These are phyloP conservation scores for Drosophila dunni DNA, from an alignment of 1,140 invertebrate genomes.

Conservation along the genomic window DNA sequence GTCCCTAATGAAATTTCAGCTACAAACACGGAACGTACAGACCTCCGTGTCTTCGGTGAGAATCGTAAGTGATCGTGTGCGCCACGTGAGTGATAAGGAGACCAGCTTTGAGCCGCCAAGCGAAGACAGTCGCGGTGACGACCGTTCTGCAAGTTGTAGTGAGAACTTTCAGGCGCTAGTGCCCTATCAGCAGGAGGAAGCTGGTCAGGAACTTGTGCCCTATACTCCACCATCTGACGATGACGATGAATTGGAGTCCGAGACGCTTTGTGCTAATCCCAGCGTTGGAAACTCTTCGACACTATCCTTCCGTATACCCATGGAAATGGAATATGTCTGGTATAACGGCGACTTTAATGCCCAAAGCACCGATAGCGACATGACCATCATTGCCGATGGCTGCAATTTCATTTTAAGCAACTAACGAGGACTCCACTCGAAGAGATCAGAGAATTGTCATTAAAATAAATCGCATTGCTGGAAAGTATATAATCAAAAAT, in stretches of 20 bases:
- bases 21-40: background rate
- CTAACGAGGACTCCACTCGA: background rate
- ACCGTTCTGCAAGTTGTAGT: background rate
- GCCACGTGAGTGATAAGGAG: background rate
- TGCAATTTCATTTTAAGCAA: slow-evolving; percentile 27
- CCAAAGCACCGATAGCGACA: slow-evolving; percentile 58
- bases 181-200: slow-evolving; percentile 24
- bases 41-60: background rate
- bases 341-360: slow-evolving; percentile 36
- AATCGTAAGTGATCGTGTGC: background rate
- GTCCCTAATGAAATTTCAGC: background rate
- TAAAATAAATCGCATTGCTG: slow-evolving; percentile 47
- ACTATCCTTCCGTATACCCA: slow-evolving; percentile 48
- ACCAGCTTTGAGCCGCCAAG: background rate
- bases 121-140: background rate
- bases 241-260: background rate
- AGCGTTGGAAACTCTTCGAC: slow-evolving; percentile 15
- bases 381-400: slow-evolving; percentile 57
- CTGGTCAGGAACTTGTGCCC: slow-evolving; percentile 30
- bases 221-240: slow-evolving; percentile 2
- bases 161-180: slow-evolving; percentile 40
- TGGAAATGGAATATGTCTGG: slow-evolving; percentile 59
- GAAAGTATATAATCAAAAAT: background rate
- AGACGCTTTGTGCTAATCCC: background rate
- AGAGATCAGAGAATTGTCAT: slow-evolving; percentile 16